Evolutionary conservation across 2,888 invertebrate species (phyloP), one percentile per base, ranked within the genome.

Genomic region (Anthoptus insignis): DNA sequence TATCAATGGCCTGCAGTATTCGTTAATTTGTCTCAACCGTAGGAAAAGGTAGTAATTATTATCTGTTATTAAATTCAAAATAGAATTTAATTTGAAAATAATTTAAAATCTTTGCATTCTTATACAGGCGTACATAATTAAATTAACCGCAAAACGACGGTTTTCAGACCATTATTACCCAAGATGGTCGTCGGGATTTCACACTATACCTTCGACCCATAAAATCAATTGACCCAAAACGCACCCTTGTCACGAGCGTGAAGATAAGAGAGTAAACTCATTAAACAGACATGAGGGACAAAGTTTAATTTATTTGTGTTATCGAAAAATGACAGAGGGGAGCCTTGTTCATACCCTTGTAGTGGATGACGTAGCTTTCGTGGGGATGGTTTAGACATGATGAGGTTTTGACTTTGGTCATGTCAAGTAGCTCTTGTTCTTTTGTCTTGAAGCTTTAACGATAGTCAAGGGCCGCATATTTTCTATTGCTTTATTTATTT

Each of bases 261-360:
- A 66, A 70, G 70, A 66, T 70, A 67, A 64, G 58, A 58, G 69
- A 59, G 52, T 53, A 37, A 63, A 57, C 64, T 65, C 67, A 65
- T 67, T 65, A 66, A 65, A 52, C 52, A 53, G 59, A 58, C 52
- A 49, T 16, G 27, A 13, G 34, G 65, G 64, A 58, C 42, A 22
- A 27, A 49, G 22, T 65, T 57, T 57, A 59, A 64, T 64, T n/a
- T 67, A 64, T 64, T 67, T 67, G 45, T 67, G 45, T 67, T 67
- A 54, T 63, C 63, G 56, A 63, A 63, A 63, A 63, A 63, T 63
- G 47, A 49, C 60, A 45, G 60, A 60, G 56, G 63, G 63, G 63
- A 56, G 54, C 47, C 60, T 54, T 54, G 53, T 21, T 53, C 19
- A 8, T 34, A 27, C 52, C 52, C 52, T 29, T 45, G 21, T n/a